These are phyloP conservation scores for Bedellia somnulentella DNA, from an alignment of 2,888 invertebrate species.

Conservation along the genomic window DNA sequence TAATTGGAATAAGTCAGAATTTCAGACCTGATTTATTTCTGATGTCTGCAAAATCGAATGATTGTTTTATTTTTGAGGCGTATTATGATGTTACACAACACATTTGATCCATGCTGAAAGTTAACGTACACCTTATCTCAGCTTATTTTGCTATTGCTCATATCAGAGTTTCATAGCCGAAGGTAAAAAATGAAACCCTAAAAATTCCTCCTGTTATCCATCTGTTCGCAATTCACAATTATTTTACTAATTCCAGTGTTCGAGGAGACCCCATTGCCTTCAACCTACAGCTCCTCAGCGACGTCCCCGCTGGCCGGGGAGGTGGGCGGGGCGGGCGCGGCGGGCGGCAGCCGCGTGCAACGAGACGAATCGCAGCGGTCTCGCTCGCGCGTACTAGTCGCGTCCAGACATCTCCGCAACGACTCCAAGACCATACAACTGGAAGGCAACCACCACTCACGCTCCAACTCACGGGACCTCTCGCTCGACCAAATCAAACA, in stretches of 20 bases:
- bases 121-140: too few species aligned
- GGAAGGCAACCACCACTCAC: conserved; percentile 52
- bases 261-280: conserved; percentile 66
- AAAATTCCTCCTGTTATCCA: too few species aligned
- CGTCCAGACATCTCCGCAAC: conserved; percentile 60
- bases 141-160: too few species aligned
- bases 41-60: too few species aligned
- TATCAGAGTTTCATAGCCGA: too few species aligned
- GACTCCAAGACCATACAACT: conserved; percentile 67
- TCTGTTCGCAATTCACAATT: too few species aligned
- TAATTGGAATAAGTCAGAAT: too few species aligned
- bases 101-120: too few species aligned
- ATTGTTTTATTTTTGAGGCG: too few species aligned
- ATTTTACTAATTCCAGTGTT: conserved; percentile 58
- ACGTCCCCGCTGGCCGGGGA: conserved; percentile 11
- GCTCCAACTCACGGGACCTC: conserved; percentile 52
- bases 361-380: conserved; percentile 36
- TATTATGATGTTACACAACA: too few species aligned
- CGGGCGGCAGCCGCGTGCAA: conserved; percentile 20
- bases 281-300: conserved; percentile 29
- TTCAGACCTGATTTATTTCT: too few species aligned
- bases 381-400: conserved; percentile 42
- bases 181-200: too few species aligned
- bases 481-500: conserved; percentile 47
- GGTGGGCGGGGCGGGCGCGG: conserved; percentile 12